Evolutionary conservation across 1,140 invertebrate genomes (phyloP).

Genomic region (Melitaea cinxia): DNA sequence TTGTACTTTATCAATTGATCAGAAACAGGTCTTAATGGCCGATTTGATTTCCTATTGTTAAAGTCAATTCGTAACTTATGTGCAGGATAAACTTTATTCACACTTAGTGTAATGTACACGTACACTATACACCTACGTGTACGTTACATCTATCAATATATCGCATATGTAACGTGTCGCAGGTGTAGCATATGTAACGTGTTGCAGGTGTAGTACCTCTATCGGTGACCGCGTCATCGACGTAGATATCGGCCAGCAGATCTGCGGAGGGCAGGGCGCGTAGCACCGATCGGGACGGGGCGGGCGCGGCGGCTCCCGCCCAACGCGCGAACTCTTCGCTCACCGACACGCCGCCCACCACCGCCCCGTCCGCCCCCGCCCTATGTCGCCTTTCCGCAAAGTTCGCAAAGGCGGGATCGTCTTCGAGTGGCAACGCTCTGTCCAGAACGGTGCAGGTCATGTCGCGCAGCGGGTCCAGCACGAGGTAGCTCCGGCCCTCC

Average conservation of each 20-base stretch:
- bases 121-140: too few relatives aligned
- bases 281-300: constrained; percentile 28
- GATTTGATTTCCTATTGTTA: too few relatives aligned
- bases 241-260: constrained; percentile 54
- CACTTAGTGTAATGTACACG: too few relatives aligned
- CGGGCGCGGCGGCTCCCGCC: constrained; percentile 36
- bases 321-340: constrained; percentile 52
- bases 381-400: constrained; percentile 52
- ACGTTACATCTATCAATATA: too few relatives aligned
- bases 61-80: too few relatives aligned
- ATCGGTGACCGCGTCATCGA: constrained; percentile 68
- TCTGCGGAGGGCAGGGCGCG: constrained; percentile 37
- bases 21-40: too few relatives aligned
- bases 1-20: too few relatives aligned
- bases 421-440: constrained; percentile 46
- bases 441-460: constrained; percentile 69
- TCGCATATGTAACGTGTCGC: too few relatives aligned
- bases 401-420: constrained; percentile 50
- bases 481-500: constrained; percentile 53
- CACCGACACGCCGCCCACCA: constrained; percentile 17
- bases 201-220: constrained; percentile 48
- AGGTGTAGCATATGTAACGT: too few relatives aligned
- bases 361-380: constrained; percentile 4
- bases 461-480: constrained; percentile 57
- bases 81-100: too few relatives aligned